Evolutionary conservation across 2,113 vertebrate genomes (phyloP), one percentile per base, ranked within the genome.

Genomic region (Solenodon paradoxus): DNA sequence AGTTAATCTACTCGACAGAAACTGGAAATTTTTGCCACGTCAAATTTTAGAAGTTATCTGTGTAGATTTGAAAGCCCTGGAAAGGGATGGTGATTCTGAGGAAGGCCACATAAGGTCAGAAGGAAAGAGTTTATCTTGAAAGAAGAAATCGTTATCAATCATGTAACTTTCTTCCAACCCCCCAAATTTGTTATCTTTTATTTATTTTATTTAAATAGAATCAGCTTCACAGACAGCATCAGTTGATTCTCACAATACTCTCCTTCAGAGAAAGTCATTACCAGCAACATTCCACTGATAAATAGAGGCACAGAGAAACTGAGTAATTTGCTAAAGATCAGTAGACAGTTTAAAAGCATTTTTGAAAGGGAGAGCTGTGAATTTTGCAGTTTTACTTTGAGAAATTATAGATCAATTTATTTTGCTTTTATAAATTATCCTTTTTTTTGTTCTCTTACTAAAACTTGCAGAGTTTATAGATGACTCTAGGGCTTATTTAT

Each of bases 201-300:
- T 53, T 92, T 71, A 92, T 55, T 15, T 63, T 68, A 92, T 92
- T 74, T 79, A 95, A 87, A 86, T 47, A 78, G 86, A 80, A 45
- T 19, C 20, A 12, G 64, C 16, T 78, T 77, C 30, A 55, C 38
- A 72, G 40, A 72, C 15, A 66, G 32, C 17, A 22, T 84, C 71
- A 55, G 26, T n/a, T 87, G 64, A 63, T 92, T 84, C 11, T 10
- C 49, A 88, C 3, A 69, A 63, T 77, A 61, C 84, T 93, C 69
- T 35, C 71, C 78, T 16, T 59, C 53, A 42, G 32, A 35, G 35
- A 87, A 92, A 86, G 51, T n/a, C 26, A 57, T 28, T 83, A n/a
- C 51, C 42, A 59, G 13, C 35, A 26, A 64, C 38, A 53, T n/a
- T 88, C 88, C 57, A 87, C 32, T 13, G n/a, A 75, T 13, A 95